Evolutionary conservation across 2,113 vertebrate species (phyloP).

Genomic region (Anoura caudifer): DNA sequence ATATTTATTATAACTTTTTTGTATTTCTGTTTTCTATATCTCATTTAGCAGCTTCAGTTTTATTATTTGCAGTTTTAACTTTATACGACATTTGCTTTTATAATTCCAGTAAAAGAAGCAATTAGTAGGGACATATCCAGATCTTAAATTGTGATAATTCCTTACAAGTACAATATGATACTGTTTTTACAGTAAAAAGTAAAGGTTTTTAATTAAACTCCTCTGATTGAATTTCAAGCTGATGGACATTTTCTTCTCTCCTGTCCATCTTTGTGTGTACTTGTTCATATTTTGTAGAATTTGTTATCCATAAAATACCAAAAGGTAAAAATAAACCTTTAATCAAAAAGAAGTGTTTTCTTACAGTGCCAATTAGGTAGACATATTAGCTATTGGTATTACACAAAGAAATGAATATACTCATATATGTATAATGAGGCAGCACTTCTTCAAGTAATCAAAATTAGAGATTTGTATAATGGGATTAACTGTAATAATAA

Average conservation of each 20-base stretch:
- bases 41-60: background rate
- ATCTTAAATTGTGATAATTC: conserved; percentile 15
- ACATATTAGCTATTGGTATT: background rate
- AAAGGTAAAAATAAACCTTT: conserved; percentile 52
- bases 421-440: background rate
- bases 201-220: background rate
- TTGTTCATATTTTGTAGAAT: conserved; percentile 23
- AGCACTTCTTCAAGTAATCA: background rate
- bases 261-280: background rate
- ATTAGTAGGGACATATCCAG: conserved; percentile 6
- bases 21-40: background rate
- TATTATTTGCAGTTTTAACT: background rate
- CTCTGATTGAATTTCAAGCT: conserved; percentile 40
- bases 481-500: background rate
- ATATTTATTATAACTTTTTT: background rate
- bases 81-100: background rate
- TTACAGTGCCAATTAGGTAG: background rate
- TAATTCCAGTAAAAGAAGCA: background rate
- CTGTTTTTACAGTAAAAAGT: conserved; percentile 28
- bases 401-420: background rate
- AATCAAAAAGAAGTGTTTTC: conserved; percentile 50
- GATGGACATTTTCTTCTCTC: conserved; percentile 1
- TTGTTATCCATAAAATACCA: conserved; percentile 9
- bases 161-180: background rate
- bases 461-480: conserved; percentile 3